Evolutionary conservation across 2,888 invertebrate species (phyloP).

Genomic region (Nycteola revayana): DNA sequence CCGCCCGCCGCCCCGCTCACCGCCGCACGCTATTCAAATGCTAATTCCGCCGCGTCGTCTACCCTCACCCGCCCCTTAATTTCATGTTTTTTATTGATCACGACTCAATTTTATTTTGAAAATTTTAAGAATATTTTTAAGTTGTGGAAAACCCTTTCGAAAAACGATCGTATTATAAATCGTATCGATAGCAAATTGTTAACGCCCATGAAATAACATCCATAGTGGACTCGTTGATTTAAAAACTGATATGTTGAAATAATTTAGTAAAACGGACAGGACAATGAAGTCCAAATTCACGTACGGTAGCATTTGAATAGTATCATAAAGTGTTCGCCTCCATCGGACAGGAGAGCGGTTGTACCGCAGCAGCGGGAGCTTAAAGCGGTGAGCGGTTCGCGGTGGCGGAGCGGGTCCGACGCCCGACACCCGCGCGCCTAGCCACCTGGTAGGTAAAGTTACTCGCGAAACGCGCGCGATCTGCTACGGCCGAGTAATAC

Average conservation of each 20-base stretch:
- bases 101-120: background rate
- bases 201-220: no score
- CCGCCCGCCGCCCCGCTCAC: constrained; percentile 21
- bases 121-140: no score
- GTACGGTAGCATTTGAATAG: constrained; percentile 35
- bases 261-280: no score
- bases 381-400: constrained; percentile 29
- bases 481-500: constrained; percentile 44
- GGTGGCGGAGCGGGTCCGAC: constrained; percentile 42
- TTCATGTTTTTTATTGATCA: no score
- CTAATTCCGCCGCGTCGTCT: constrained; percentile 9
- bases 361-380: constrained; percentile 22
- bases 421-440: constrained; percentile 77
- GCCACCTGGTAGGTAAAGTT: constrained; percentile 47
- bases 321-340: constrained; percentile 13
- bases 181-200: no score
- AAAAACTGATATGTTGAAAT: no score
- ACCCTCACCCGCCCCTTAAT: no score
- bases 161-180: no score
- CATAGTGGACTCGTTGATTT: no score
- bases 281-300: no score
- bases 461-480: constrained; percentile 61
- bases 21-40: constrained; percentile 17
- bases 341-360: constrained; percentile 15
- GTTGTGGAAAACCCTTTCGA: no score